Conservation (phyloP, 1,140 invertebrate species). For the Phymastichus coffea region DNA sequence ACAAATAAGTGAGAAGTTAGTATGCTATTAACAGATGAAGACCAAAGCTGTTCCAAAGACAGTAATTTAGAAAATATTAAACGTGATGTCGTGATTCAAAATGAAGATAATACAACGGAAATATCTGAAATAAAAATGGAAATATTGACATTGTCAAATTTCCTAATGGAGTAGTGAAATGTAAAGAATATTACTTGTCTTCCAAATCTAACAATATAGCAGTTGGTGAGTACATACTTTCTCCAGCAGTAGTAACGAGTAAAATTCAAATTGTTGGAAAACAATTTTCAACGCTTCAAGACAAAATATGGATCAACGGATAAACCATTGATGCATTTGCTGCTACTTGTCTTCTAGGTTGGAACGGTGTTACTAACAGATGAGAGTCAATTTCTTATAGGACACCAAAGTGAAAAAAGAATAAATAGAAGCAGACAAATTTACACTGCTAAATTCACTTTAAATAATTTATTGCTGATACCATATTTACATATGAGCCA, state of each 20-base stretch:
- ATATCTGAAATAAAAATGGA: no score
- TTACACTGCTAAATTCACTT: neutral
- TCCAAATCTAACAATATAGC: no score
- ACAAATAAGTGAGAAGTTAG: neutral
- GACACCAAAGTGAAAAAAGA: slow-evolving; percentile 1
- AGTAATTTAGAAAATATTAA: neutral
- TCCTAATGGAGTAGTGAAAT: slow-evolving; percentile 16
- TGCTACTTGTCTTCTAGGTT: slow-evolving; percentile 5
- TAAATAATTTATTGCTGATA: slow-evolving; percentile 18
- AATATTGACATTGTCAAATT: neutral
- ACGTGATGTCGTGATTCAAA: slow-evolving; percentile 1
- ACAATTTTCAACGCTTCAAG: slow-evolving; percentile 11
- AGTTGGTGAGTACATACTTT: neutral
- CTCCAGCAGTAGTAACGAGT: neutral
- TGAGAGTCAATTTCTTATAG: slow-evolving; percentile 10
- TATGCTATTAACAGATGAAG: neutral
- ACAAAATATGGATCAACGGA: slow-evolving; percentile 25
- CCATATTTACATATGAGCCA: slow-evolving; percentile 21
- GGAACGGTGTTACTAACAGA: slow-evolving; percentile 17
- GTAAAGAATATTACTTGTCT: neutral
- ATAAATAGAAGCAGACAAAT: neutral
- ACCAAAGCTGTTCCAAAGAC: neutral
- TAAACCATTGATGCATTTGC: slow-evolving; percentile 19
- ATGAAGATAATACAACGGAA: no score
- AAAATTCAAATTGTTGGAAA: neutral